These are phyloP conservation scores for Plestiodon gilberti DNA, from an alignment of 2,113 vertebrate genomes.

Conservation along the genomic window DNA sequence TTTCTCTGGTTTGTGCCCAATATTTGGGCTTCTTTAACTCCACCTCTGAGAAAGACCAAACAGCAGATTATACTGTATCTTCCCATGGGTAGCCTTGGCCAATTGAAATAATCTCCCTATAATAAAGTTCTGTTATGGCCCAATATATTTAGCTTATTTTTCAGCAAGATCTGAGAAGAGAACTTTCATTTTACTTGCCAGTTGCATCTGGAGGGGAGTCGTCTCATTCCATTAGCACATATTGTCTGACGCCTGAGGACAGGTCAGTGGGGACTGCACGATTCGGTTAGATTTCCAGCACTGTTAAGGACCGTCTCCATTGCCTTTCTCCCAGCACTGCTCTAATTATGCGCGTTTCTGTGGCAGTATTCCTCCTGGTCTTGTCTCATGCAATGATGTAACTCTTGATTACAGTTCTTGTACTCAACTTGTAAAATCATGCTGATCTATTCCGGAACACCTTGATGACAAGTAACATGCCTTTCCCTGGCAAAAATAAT, in stretches of 20 bases:
- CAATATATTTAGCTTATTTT: not conserved
- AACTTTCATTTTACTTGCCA: not conserved
- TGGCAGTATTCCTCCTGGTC: conserved; percentile 70
- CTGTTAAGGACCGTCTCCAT: conserved; percentile 54
- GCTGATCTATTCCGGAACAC: conserved; percentile 64
- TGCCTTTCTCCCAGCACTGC: conserved; percentile 43
- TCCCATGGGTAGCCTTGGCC: not conserved
- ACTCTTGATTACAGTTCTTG: conserved; percentile 72
- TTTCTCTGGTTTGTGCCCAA: not conserved
- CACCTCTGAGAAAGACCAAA: not conserved
- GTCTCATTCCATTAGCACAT: conserved; percentile 23
- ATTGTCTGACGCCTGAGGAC: conserved; percentile 57
- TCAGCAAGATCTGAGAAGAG: conserved; percentile 1
- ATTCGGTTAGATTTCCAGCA: conserved; percentile 55
- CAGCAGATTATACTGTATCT: not conserved
- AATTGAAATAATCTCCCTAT: not conserved
- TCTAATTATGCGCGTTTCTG: conserved; percentile 71
- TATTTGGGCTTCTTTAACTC: not conserved
- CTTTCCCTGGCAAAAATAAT: conserved; percentile 72
- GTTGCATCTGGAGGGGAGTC: conserved; percentile 7
- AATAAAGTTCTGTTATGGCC: not conserved
- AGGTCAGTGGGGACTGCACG: conserved; percentile 42
- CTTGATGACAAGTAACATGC: conserved; percentile 72
- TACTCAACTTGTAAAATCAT: conserved; percentile 61
- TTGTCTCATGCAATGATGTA: conserved; percentile 68